Base-by-base conservation (phyloP, 2,797 vertebrate genomes). In the Aldrovandia affinis region DNA sequence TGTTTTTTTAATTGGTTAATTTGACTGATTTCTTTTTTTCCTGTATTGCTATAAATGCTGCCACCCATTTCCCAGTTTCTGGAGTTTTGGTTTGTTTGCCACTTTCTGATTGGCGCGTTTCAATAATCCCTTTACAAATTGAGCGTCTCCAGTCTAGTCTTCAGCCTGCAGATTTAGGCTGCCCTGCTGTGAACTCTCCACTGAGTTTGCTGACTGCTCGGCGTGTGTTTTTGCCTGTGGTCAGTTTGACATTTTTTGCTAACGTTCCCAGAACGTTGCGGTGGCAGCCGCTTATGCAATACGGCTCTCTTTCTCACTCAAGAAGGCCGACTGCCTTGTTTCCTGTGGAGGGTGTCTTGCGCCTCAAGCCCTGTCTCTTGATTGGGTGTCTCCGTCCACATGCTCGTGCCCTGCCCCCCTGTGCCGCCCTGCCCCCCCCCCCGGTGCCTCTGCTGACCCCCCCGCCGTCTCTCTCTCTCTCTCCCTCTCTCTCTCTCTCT, bases 1-100 rank as follows among this genome's bases (percentile, higher is more conserved):
- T 55, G 9, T 54, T 65, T 80, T 90, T 90, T 77, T 81, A 88
- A 87, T 89, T 91, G 61, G n/a, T 80, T 83, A 25, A 78, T 70
- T 83, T 50, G 81, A 84, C 42, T 52, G 78, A 39, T 39, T 65
- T 2, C 25, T 77, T 63, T 55, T 83, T 85, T 75, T 90, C 84
- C 77, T 88, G 70, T 93, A 93, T 94, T 94, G 92, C 86, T 92
- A 93, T 92, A 92, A 91, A 93, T 92, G 93, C 94, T 95, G 94
- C 91, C 93, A 73, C 80, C 61, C 0, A 39, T 70, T 77, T 10
- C 12, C 12, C 73, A 63, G 59, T 28, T 63, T 28, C 9, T 44
- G 39, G 42, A 9, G 15, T 22, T 47, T n/a, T n/a, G 25, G 42
- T 25, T 6, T 55, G 10, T 50, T 68, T 80, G 30, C 78, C 28